phyloP scores from a whole-genome alignment of 2,888 invertebrate genomes.

The Plagodis dolabraria region DNA sequence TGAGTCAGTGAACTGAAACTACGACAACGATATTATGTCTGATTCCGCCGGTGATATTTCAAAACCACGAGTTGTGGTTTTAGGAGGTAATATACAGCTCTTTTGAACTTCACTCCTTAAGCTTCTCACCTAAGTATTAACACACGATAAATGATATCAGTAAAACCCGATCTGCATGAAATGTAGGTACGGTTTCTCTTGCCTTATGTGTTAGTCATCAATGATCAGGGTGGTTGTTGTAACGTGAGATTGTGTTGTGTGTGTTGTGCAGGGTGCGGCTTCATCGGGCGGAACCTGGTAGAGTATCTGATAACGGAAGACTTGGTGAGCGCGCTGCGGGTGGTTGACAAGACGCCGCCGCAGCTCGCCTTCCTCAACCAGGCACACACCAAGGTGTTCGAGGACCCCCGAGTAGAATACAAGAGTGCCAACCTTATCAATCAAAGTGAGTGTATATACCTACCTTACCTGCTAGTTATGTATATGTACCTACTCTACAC shows the following conservation, averaged over 20 bases:
- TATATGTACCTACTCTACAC: too few relatives aligned
- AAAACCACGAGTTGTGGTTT: slow-evolving; percentile 76
- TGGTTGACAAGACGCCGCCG: slow-evolving; percentile 97
- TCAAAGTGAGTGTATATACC: slow-evolving; percentile 85
- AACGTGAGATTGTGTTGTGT: slow-evolving; percentile 44
- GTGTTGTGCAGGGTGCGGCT: slow-evolving; percentile 92
- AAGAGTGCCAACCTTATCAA: slow-evolving; percentile 96
- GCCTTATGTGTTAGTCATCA: slow-evolving; percentile 73
- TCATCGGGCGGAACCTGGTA: slow-evolving; percentile 95
- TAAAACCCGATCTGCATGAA: slow-evolving; percentile 21
- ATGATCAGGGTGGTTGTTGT: slow-evolving; percentile 27
- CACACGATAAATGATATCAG: slow-evolving; percentile 3
- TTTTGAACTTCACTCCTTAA: neutral
- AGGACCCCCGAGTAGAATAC: slow-evolving; percentile 92
- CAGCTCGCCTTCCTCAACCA: slow-evolving; percentile 95
- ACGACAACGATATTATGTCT: slow-evolving; percentile 55
- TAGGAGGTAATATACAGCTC: slow-evolving; percentile 71
- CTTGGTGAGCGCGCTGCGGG: slow-evolving; percentile 89
- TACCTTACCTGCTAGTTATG: too few relatives aligned
- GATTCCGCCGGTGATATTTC: slow-evolving; percentile 75
- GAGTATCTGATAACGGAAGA: slow-evolving; percentile 91
- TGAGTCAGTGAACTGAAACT: too few relatives aligned
- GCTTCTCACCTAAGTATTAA: neutral
- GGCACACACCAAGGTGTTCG: slow-evolving; percentile 89
- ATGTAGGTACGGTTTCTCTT: slow-evolving; percentile 59